Evolutionary conservation across 2,888 invertebrate genomes (phyloP).

Genomic region (Chorisops tibialis): DNA sequence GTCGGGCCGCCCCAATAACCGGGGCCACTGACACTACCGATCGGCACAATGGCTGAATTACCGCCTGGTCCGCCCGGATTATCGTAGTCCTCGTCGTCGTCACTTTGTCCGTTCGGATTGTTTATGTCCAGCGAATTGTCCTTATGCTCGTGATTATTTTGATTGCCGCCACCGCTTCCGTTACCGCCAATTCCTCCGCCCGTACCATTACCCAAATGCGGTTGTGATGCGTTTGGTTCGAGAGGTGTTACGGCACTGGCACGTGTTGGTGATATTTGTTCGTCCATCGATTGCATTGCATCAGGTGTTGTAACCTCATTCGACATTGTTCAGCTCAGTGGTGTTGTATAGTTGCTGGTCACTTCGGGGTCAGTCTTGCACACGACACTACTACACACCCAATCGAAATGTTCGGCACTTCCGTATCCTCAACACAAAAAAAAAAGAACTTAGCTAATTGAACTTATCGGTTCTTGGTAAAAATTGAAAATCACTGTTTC

Average conservation of each 20-base stretch:
- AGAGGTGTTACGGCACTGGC: slow-evolving; percentile 35
- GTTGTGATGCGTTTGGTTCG: slow-evolving; percentile 34
- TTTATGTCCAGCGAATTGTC: slow-evolving; percentile 19
- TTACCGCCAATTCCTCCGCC: slow-evolving; percentile 14
- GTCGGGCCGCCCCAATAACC: slow-evolving; percentile 38
- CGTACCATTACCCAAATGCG: slow-evolving; percentile 11
- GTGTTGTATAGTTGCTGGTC: too few relatives aligned
- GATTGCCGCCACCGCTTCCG: slow-evolving; percentile 21
- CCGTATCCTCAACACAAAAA: slow-evolving; percentile 4
- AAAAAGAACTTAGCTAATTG: background rate
- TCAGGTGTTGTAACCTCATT: slow-evolving; percentile 34
- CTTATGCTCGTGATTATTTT: slow-evolving; percentile 3
- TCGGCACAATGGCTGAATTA: slow-evolving; percentile 29
- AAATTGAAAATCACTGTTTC: slow-evolving; percentile 12
- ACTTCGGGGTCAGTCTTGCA: background rate
- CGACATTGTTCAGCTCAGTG: slow-evolving; percentile 25
- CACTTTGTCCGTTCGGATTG: slow-evolving; percentile 24
- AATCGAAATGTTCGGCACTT: background rate
- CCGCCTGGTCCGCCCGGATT: slow-evolving; percentile 12
- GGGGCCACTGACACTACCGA: slow-evolving; percentile 24
- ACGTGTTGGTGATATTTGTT: slow-evolving; percentile 33
- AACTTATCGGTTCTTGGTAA: background rate
- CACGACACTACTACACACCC: slow-evolving; percentile 15
- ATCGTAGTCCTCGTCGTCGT: slow-evolving; percentile 24
- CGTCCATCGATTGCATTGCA: slow-evolving; percentile 35